Conservation (phyloP, 1,140 invertebrate genomes). For the Diorhabda elongata region DNA sequence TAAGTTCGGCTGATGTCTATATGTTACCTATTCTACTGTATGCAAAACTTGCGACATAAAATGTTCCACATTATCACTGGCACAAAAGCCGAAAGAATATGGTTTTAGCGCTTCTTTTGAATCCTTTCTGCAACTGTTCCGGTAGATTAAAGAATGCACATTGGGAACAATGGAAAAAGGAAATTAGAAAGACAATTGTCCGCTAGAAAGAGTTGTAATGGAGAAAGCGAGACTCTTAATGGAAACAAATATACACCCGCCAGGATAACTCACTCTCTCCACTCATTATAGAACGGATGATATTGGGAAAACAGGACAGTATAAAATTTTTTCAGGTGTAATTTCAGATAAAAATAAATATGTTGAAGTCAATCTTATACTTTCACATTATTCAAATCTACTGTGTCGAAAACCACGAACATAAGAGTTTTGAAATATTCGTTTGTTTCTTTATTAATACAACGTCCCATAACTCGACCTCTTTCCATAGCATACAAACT, state of each 20-base stretch:
- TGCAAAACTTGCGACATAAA: not conserved
- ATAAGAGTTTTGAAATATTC: no score
- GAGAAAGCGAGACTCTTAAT: not conserved
- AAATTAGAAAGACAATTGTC: constrained; percentile 2
- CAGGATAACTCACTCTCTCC: not conserved
- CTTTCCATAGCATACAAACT: no score
- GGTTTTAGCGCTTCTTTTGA: not conserved
- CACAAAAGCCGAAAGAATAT: not conserved
- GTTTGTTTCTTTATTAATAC: no score
- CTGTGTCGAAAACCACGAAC: no score
- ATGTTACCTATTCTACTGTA: no score
- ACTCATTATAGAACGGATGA: not conserved
- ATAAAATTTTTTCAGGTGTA: not conserved
- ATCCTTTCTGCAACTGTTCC: not conserved
- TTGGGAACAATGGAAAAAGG: not conserved
- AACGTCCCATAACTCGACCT: no score
- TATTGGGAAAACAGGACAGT: not conserved
- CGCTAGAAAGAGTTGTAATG: constrained; percentile 2
- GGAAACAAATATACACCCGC: constrained; percentile 1
- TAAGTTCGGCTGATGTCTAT: no score
- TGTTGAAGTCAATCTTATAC: no score
- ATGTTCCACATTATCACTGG: constrained; percentile 2
- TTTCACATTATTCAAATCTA: no score
- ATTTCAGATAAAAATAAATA: no score
- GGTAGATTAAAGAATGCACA: constrained; percentile 2